A percentile compares a stretch with the other conserved stretches of the same genome.
Evolutionary conservation across 2,888 invertebrate species (phyloP).

Genomic region (Ectemnius lituratus): DNA sequence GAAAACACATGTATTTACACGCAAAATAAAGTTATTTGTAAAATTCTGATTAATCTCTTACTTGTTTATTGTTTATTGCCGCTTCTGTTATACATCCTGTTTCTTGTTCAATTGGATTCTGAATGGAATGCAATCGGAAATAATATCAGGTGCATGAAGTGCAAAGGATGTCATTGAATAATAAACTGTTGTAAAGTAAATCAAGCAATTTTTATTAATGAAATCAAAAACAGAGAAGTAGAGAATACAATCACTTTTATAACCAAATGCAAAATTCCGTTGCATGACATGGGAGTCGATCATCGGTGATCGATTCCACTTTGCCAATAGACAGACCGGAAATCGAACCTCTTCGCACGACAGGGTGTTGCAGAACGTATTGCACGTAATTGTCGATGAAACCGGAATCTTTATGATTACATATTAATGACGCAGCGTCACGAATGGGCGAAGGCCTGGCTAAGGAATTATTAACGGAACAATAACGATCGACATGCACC

Average conservation of each 20-base stretch:
- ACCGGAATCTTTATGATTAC: constrained; percentile 50
- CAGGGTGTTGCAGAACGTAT: constrained; percentile 17
- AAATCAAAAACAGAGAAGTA: not conserved
- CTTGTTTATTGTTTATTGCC: too few relatives aligned
- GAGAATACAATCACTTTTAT: not conserved
- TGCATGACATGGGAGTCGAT: not conserved
- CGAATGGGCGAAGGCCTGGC: constrained; percentile 54
- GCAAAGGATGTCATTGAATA: too few relatives aligned
- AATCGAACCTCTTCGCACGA: constrained; percentile 26
- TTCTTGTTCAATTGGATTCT: too few relatives aligned
- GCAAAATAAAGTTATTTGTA: too few relatives aligned
- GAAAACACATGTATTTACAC: too few relatives aligned
- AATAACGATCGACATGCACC: constrained; percentile 60
- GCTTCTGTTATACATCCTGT: too few relatives aligned
- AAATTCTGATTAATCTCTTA: too few relatives aligned
- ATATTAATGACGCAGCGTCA: constrained; percentile 58
- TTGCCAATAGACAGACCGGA: constrained; percentile 34
- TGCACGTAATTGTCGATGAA: constrained; percentile 52
- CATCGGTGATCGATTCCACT: constrained; percentile 31
- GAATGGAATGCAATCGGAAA: too few relatives aligned
- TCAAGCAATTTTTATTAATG: too few relatives aligned
- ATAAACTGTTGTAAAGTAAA: too few relatives aligned
- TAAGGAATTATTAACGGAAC: constrained; percentile 61
- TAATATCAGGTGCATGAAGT: too few relatives aligned
- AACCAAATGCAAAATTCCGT: too few relatives aligned